Base-by-base conservation (phyloP, 1,140 invertebrate genomes). In the Diprion similis region DNA sequence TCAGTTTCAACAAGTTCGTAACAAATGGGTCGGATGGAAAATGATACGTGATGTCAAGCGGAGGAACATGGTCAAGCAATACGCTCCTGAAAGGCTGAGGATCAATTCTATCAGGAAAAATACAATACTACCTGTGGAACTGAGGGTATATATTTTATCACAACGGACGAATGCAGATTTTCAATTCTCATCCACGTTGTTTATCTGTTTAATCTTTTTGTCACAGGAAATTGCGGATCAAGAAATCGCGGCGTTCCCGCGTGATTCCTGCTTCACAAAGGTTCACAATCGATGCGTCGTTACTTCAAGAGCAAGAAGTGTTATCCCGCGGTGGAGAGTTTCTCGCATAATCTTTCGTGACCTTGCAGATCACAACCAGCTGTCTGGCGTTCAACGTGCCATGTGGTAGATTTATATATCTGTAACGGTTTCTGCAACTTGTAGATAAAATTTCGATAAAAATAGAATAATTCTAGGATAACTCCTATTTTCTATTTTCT, bases 271-370 rank as follows among this genome's bases (percentile, higher is more conserved):
- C 89, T 64, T 82, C 91, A 48, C 82, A 91, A 1, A 90, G 93
- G 75, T 88, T 94, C 9, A 90, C 90, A 37, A 88, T 24, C 90
- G 97, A 79, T 98, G 96, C 87, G 92, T 93, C 24, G 79, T 98
- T 45, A 97, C 97, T 69, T 94, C 91, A 65, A 90, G 95, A 80
- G 91, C 93, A 1, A 85, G 94, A 77, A 96, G 95, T 76, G 90
- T 91, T 75, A 90, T 97, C 0, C 78, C 86, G 17, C 90, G 92
- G 75, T 98, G 94, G 92, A 91, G 95, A 78, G 80, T 98, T 51
- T 97, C 96, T 82, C 90, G 97, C 83, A 95, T 98, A 78, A 90
- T 96, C 37, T 99, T 94, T 89, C 91, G 97, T 76, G 90, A 96
- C 82, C 86, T 97, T 70, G 95, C 94, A 1, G 97, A 99, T 89